Evolutionary conservation across 2,113 vertebrate genomes (phyloP).

Genomic region (Sardina pilchardus): DNA sequence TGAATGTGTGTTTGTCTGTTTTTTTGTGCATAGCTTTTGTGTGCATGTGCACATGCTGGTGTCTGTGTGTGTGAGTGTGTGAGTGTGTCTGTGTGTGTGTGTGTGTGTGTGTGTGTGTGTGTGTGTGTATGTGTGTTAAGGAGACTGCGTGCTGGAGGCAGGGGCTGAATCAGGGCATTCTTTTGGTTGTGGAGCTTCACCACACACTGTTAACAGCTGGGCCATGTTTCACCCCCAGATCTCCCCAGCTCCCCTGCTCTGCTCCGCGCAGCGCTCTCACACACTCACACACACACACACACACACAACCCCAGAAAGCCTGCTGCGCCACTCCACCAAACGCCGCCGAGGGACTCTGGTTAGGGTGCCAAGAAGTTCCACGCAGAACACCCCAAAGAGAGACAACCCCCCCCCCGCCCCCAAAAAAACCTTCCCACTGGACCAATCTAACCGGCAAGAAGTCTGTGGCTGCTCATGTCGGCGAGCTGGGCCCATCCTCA

Average conservation of each 20-base stretch:
- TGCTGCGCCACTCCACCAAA: too few relatives aligned
- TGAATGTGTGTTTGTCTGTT: not conserved
- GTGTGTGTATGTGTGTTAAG: not conserved
- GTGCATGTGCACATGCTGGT: not conserved
- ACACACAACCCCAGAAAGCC: too few relatives aligned
- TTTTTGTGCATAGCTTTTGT: not conserved
- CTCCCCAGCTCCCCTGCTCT: not conserved
- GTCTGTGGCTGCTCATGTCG: not conserved
- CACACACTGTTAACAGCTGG: constrained; percentile 73
- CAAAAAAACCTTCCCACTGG: not conserved
- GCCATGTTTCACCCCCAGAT: constrained; percentile 60
- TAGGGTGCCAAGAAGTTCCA: not conserved
- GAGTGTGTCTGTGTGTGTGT: constrained; percentile 2
- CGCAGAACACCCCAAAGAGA: constrained; percentile 20
- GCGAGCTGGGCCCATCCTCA: not conserved
- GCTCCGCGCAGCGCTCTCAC: not conserved
- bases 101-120: not conserved
- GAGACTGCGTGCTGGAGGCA: not conserved
- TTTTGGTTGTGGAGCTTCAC: constrained; percentile 63
- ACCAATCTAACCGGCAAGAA: not conserved
- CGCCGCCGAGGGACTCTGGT: not conserved
- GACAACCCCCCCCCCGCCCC: constrained; percentile 33
- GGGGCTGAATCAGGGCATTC: constrained; percentile 53
- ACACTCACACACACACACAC: too few relatives aligned
- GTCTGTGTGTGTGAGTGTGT: constrained; percentile 4